Percentiles rank a stretch among this genome's conserved stretches.
Evolutionary conservation across 2,888 invertebrate species (phyloP).

Genomic region (Drosophila atripex): DNA sequence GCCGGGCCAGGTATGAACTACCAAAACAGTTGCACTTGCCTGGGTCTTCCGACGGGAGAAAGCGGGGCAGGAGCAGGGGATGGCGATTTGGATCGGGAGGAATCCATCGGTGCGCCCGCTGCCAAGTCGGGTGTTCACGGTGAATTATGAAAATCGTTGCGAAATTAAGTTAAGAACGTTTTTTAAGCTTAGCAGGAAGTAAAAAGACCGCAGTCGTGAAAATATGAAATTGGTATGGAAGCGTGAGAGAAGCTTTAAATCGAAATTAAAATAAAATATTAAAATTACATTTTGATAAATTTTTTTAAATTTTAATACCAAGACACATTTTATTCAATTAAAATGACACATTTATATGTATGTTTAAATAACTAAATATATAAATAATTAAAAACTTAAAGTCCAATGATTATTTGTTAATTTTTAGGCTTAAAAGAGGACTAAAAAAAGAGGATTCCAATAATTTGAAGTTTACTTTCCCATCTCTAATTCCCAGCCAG

Average conservation of each 20-base stretch:
- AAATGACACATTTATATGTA: too few species aligned
- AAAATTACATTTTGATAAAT: background rate
- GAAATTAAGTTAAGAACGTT: conserved; percentile 79
- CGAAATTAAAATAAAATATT: background rate
- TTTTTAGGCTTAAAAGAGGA: too few species aligned
- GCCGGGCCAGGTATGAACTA: conserved; percentile 53
- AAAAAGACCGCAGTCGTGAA: conserved; percentile 37
- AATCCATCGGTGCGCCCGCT: conserved; percentile 32
- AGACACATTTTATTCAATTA: too few species aligned
- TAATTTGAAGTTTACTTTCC: too few species aligned
- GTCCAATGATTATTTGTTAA: too few species aligned
- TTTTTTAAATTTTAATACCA: too few species aligned
- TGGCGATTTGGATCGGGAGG: conserved; percentile 18
- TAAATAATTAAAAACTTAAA: too few species aligned
- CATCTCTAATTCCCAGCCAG: conserved; percentile 14
- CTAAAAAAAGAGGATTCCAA: too few species aligned
- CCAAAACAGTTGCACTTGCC: conserved; percentile 77
- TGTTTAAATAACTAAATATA: too few species aligned
- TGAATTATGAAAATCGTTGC: conserved; percentile 83
- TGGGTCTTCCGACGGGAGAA: background rate
- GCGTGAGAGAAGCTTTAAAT: conserved; percentile 26
- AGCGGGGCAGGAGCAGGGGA: conserved; percentile 2
- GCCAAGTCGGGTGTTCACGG: conserved; percentile 71
- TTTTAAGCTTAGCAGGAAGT: conserved; percentile 37
- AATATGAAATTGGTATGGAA: conserved; percentile 13